Conservation (phyloP, 2,888 invertebrate species). For the Luffia ferchaultella region DNA sequence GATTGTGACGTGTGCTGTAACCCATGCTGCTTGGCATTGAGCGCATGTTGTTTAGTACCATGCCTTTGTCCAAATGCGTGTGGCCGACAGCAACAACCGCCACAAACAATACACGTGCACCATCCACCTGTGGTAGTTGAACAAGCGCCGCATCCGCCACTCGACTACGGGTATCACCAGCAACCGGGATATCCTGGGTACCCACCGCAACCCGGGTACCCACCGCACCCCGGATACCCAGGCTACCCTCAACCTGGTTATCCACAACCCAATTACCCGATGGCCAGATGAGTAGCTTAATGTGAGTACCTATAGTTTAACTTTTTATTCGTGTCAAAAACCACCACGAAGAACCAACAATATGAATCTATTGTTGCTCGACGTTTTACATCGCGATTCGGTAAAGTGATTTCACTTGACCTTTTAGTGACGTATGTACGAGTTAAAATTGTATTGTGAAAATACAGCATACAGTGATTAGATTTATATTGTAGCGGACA, state of each 20-base stretch:
- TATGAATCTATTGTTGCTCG: too few relatives aligned
- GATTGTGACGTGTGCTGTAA: conserved; percentile 49
- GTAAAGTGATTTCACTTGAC: too few relatives aligned
- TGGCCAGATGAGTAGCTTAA: conserved; percentile 3
- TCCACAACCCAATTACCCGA: conserved; percentile 19
- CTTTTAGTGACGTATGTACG: too few relatives aligned
- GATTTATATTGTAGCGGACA: too few relatives aligned
- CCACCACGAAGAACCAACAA: too few relatives aligned
- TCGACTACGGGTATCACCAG: conserved; percentile 27
- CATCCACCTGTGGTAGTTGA: conserved; percentile 40
- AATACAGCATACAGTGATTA: too few relatives aligned
- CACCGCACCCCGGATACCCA: conserved; percentile 15
- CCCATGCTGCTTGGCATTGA: conserved; percentile 49
- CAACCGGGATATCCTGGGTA: conserved; percentile 17
- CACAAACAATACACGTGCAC: conserved; percentile 36
- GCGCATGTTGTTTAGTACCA: conserved; percentile 51
- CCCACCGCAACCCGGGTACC: conserved; percentile 14
- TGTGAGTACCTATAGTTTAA: too few relatives aligned
- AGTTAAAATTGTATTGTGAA: too few relatives aligned
- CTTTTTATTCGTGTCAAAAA: too few relatives aligned
- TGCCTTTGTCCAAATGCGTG: conserved; percentile 55
- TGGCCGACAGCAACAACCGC: conserved; percentile 40
- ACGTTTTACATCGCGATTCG: too few relatives aligned
- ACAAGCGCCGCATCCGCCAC: conserved; percentile 25
- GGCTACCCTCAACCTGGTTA: conserved; percentile 21